phyloP scores from a whole-genome alignment of 2,113 vertebrate genomes.

The Thamnophis sirtalis region DNA sequence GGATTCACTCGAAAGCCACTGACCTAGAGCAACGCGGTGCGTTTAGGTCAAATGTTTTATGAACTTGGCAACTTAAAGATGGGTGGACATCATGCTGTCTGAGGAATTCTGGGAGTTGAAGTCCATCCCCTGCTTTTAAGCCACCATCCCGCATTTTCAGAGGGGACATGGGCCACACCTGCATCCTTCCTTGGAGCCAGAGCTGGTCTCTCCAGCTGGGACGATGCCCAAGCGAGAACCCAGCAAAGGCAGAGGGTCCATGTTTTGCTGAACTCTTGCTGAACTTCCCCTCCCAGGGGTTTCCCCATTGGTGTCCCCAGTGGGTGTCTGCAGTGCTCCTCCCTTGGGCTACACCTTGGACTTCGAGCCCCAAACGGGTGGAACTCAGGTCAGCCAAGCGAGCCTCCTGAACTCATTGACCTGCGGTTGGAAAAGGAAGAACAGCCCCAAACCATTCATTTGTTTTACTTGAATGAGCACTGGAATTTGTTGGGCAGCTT shows the following conservation, averaged over 20 bases:
- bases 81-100: neutral
- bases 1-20: neutral
- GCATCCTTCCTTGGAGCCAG: neutral
- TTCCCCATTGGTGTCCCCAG: neutral
- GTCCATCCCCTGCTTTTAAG: neutral
- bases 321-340: neutral
- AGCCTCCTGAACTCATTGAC: neutral
- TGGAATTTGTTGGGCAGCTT: neutral
- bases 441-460: neutral
- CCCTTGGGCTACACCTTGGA: neutral
- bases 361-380: neutral
- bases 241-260: neutral
- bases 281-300: neutral
- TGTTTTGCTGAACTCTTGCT: neutral
- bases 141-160: neutral
- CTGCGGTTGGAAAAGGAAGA: neutral
- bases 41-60: neutral
- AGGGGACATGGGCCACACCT: neutral
- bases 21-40: neutral
- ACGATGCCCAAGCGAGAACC: neutral
- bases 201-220: neutral
- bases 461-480: neutral
- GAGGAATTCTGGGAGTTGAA: neutral
- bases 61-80: neutral
- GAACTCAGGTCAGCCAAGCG: neutral